Conservation (phyloP, 2,113 vertebrate species). For the Naja naja region DNA sequence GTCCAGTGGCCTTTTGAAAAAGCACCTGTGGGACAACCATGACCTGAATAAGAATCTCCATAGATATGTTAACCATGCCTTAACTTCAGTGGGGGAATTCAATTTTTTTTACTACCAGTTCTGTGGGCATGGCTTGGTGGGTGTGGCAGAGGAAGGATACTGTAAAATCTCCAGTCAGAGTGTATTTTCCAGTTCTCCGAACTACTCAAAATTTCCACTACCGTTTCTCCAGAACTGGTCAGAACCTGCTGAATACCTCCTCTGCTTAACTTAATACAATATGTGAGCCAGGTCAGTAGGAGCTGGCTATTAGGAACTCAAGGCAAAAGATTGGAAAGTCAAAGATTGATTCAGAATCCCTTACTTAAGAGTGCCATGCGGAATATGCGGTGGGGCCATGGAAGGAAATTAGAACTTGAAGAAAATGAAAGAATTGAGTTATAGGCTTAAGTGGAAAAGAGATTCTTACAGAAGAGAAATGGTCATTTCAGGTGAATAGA, state of each 20-base stretch:
- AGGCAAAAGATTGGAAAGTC: background rate
- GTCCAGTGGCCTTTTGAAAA: background rate
- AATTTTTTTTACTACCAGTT: too few species aligned
- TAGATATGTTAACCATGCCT: background rate
- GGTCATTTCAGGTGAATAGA: too few species aligned
- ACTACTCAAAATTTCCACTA: too few species aligned
- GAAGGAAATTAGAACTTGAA: background rate
- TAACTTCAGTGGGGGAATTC: background rate
- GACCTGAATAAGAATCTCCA: background rate
- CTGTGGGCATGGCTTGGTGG: too few species aligned
- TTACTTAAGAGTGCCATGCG: background rate
- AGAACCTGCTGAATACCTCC: too few species aligned
- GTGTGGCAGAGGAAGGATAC: too few species aligned
- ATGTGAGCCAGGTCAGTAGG: background rate
- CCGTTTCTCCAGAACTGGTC: too few species aligned
- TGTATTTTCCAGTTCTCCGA: too few species aligned
- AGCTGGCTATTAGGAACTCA: background rate
- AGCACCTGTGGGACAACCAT: background rate
- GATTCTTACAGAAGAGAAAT: too few species aligned
- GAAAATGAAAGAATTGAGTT: background rate
- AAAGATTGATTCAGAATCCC: background rate
- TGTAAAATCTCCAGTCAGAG: too few species aligned
- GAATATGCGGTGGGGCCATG: background rate
- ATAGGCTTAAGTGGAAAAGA: too few species aligned
- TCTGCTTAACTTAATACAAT: background rate